Base-by-base conservation (phyloP, 2,797 vertebrate species). In the Sebastolobus alascanus region DNA sequence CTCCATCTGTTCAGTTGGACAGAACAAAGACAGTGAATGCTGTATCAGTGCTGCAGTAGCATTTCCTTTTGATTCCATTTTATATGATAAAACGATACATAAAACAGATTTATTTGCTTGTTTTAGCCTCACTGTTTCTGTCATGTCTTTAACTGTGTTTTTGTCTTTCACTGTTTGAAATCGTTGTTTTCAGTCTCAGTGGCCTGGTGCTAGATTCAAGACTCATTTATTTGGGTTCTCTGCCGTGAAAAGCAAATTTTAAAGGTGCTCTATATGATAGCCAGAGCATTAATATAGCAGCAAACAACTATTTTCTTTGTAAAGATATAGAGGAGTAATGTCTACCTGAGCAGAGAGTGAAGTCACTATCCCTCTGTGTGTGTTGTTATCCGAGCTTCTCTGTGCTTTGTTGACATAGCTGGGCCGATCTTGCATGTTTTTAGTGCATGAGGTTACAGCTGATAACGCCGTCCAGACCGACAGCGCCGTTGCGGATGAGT, bases 1-100 rank as follows among this genome's bases (percentile, higher is more conserved):
- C 79, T 86, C 91, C 93, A 93, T 94, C 93, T 95, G 93, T 92
- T 94, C 90, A 88, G 59, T 90, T 85, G 85, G 82, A 86, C 72
- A 12, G 66, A 55, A 69, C 59, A 74, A 73, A 89, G 72, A 80
- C 77, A 18, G 77, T 4, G 69, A 75, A 86, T 37, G 77, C 63
- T 79, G 74, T 35, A 63, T 77, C 77, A 50, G 38, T 35, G 72
- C 74, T 4, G 22, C 71, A n/a, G 54, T 27, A 3, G 14, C 43
- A 35, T 73, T 33, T 75, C 37, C 37, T 72, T 82, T 58, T 63
- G 31, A 78, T 56, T 69, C 31, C 31, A 73, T 75, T 76, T 50
- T 5, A 65, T 50, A 29, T 46, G 20, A 80, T 76, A n/a, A 76
- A 82, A 78, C 56, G 3, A 46, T 4, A 13, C 52, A 40, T 25